Evolutionary conservation across 2,113 vertebrate species (phyloP).

Genomic region (Romanogobio albipinnatus): DNA sequence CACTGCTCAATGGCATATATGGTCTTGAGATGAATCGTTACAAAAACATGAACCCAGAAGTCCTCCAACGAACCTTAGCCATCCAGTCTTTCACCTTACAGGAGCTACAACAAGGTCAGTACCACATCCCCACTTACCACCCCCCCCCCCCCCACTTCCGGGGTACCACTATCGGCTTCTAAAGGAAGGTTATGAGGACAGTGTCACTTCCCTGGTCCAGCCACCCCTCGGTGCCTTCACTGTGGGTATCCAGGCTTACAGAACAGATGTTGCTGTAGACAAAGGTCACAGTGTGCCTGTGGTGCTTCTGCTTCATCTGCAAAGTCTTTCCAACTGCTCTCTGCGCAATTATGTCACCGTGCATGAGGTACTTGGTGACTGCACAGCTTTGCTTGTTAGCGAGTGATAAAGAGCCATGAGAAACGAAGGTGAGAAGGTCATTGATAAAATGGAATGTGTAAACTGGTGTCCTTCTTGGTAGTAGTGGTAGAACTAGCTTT

Average conservation of each 20-base stretch:
- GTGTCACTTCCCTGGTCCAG: slow-evolving; percentile 38
- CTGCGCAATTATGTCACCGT: slow-evolving; percentile 54
- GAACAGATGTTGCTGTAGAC: slow-evolving; percentile 65
- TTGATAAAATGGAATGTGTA: neutral
- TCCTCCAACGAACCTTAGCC: slow-evolving; percentile 54
- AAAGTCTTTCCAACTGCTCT: slow-evolving; percentile 58
- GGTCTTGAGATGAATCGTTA: slow-evolving; percentile 53
- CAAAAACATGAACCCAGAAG: slow-evolving; percentile 56
- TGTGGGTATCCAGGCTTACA: slow-evolving; percentile 48
- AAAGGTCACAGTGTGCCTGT: slow-evolving; percentile 60
- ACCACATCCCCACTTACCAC: neutral
- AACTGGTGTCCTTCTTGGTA: neutral
- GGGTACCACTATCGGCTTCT: slow-evolving; percentile 3
- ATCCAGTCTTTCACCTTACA: slow-evolving; percentile 69
- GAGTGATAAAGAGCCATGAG: slow-evolving; percentile 21
- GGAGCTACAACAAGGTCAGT: slow-evolving; percentile 66
- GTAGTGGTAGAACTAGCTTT: neutral
- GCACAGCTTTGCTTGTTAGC: slow-evolving; percentile 41
- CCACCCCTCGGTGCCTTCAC: slow-evolving; percentile 44
- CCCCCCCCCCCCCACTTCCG: neutral
- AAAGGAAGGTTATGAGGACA: slow-evolving; percentile 19
- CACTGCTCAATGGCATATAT: slow-evolving; percentile 65
- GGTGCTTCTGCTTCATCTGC: slow-evolving; percentile 58
- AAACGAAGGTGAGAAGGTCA: slow-evolving; percentile 48
- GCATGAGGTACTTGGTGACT: slow-evolving; percentile 38